Base-by-base conservation (phyloP, 2,797 vertebrate genomes). In the Linurgus olivaceus region DNA sequence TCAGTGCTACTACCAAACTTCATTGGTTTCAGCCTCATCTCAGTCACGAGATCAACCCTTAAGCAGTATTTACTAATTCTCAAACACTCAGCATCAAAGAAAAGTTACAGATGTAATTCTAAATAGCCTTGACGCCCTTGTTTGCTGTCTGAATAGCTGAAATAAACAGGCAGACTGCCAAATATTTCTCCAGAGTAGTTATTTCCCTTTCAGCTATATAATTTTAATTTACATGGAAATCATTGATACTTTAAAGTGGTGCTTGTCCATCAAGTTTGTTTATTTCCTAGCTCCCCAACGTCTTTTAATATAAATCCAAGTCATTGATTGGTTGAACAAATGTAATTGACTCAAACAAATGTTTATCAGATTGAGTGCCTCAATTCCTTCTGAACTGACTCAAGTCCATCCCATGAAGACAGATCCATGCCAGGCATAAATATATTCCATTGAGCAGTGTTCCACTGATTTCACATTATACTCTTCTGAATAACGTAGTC, bases 221-320 rank as follows among this genome's bases (percentile, higher is more conserved):
- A 94, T 96, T 96, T 96, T 96, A 96, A 97, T 97, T 97, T 97
- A 94, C 92, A 96, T 95, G 91, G 92, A 96, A 96, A 96, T 97
- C 88, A 96, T 90, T 10, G 1, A 93, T 96, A 95, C 65, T 96
- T 96, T 90, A 82, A 97, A 96, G 91, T 83, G 71, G 86, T 94
- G 63, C 90, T 96, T 97, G 91, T 95, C 95, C 76, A 95, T 94
- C 94, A 90, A 90, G 79, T 47, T 73, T 93, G 67, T 96, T 96
- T 96, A 91, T 96, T 96, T 97, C 79, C 48, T 85, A 16, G 86
- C 20, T 96, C 65, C 84, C 84, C 82, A 73, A 73, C 33, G 88
- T 85, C 18, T 55, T 78, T 65, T 82, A 90, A 92, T 71, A 83
- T 51, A 96, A 95, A 94, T 77, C 42, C 38, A 73, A 95, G 81